A percentile compares a stretch with the other conserved stretches of the same genome.
These are phyloP conservation scores for Riptortus pedestris DNA, from an alignment of 1,140 invertebrate species.

Conservation along the genomic window DNA sequence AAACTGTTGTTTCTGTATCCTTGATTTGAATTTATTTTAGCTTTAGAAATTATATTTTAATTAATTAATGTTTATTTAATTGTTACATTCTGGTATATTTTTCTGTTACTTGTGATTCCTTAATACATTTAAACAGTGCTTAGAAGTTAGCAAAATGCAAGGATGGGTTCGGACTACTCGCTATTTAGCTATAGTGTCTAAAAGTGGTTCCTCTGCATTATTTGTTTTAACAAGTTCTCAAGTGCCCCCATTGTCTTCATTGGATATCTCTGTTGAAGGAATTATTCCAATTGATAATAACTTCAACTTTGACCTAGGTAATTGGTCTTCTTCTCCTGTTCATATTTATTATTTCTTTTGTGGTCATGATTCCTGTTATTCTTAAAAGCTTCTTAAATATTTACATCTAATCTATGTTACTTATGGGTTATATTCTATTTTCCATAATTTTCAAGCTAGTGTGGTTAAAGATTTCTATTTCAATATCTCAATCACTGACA, in stretches of 20 bases:
- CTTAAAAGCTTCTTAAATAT: background rate
- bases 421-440: background rate
- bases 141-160: constrained; percentile 44
- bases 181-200: constrained; percentile 55
- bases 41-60: background rate
- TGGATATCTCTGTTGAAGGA: constrained; percentile 59
- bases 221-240: constrained; percentile 50
- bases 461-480: too few relatives aligned
- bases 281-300: constrained; percentile 61
- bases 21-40: background rate
- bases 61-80: background rate
- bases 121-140: constrained; percentile 9
- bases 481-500: background rate
- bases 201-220: constrained; percentile 49
- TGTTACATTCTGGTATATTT: background rate
- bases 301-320: constrained; percentile 64
- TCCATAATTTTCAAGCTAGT: background rate
- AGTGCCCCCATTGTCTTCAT: constrained; percentile 50
- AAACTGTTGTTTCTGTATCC: constrained; percentile 8
- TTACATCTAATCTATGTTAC: background rate
- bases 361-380: too few relatives aligned
- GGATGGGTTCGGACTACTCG: constrained; percentile 43
- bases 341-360: too few relatives aligned
- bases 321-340: background rate
- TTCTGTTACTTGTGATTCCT: background rate